Conservation (phyloP, 2,113 vertebrate species). For the Stigmatopora argus region DNA sequence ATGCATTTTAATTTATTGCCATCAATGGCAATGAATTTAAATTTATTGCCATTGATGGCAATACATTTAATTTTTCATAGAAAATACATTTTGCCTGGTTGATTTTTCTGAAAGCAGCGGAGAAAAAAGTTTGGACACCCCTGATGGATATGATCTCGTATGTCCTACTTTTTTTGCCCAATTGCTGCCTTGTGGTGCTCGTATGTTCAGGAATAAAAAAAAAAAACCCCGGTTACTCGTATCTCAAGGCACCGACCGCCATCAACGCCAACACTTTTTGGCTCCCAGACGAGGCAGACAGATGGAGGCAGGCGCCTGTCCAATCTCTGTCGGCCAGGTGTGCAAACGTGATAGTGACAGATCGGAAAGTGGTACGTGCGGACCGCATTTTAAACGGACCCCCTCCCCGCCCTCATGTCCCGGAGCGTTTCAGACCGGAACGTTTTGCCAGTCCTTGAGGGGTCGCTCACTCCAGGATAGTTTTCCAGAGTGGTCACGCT, state of each 20-base stretch:
- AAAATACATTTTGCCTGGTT: too few relatives aligned
- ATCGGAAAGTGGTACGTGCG: constrained; percentile 54
- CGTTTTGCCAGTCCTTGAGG: constrained; percentile 4
- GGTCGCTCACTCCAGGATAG: constrained; percentile 4
- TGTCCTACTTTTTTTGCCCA: too few relatives aligned
- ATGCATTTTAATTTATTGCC: too few relatives aligned
- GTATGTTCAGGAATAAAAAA: too few relatives aligned
- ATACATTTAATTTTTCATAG: too few relatives aligned
- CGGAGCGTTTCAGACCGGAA: background rate
- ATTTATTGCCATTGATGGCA: too few relatives aligned
- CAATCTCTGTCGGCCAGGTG: constrained; percentile 68
- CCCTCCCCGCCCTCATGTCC: constrained; percentile 9
- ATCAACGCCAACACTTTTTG: constrained; percentile 26
- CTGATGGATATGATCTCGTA: too few relatives aligned
- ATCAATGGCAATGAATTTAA: too few relatives aligned
- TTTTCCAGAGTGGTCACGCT: constrained; percentile 2
- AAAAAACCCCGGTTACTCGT: too few relatives aligned
- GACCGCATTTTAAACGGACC: constrained; percentile 56
- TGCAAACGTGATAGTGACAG: constrained; percentile 67
- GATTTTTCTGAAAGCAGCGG: too few relatives aligned
- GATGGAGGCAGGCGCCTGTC: constrained; percentile 57
- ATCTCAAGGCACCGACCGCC: background rate
- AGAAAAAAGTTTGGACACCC: too few relatives aligned
- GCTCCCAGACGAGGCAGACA: constrained; percentile 48
- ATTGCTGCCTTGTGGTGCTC: too few relatives aligned